These are phyloP conservation scores for Neoscelio sp. DNA, from an alignment of 2,888 invertebrate species.

Conservation along the genomic window DNA sequence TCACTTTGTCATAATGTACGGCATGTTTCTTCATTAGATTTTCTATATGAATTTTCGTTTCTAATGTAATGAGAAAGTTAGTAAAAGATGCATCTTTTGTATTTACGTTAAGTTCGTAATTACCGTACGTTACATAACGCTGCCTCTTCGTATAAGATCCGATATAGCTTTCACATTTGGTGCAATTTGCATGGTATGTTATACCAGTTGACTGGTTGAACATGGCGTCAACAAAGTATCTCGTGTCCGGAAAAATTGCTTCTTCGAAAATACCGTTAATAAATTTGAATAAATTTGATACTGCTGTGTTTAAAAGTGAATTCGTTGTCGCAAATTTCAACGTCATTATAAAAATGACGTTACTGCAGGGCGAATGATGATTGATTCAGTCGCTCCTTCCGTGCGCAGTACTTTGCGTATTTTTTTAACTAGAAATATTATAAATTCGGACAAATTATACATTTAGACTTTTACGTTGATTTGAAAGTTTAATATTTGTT, in stretches of 20 bases:
- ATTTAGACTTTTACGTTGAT: too few species aligned
- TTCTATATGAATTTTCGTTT: too few species aligned
- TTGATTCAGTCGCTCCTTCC: neutral
- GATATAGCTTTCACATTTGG: conserved; percentile 3
- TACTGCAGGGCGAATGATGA: conserved; percentile 6
- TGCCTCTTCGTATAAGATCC: neutral
- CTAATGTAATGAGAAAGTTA: neutral
- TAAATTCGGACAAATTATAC: too few species aligned
- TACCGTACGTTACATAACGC: neutral
- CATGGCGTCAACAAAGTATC: conserved; percentile 11
- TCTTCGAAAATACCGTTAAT: conserved; percentile 14
- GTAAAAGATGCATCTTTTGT: neutral
- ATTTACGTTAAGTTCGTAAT: neutral
- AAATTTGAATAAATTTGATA: conserved; percentile 18
- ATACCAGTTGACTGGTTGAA: neutral
- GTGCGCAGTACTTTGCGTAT: neutral
- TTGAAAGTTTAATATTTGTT: too few species aligned
- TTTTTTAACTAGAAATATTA: too few species aligned
- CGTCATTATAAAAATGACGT: conserved; percentile 13
- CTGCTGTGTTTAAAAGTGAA: neutral
- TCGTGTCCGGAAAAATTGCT: conserved; percentile 16
- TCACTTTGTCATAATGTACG: conserved; percentile 4
- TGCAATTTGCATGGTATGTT: conserved; percentile 9
- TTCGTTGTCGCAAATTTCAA: conserved; percentile 16
- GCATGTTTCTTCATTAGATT: too few species aligned